These are phyloP conservation scores for Isaurus tuberculatus DNA, from an alignment of 92 coral and sea anemone species.

Conservation along the genomic window DNA sequence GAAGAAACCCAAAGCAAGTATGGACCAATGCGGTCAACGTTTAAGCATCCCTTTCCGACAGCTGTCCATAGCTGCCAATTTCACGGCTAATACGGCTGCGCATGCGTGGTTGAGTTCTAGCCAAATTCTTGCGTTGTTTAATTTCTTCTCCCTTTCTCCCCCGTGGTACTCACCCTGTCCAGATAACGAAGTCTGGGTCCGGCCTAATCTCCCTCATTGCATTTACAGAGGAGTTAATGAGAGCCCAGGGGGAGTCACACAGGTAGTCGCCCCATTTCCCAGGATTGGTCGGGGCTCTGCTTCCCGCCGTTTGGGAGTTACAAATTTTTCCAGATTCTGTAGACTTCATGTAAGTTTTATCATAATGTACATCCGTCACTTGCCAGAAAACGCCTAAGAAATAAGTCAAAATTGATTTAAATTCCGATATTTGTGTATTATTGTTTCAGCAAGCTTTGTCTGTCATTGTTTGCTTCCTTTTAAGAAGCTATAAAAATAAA, in stretches of 20 bases:
- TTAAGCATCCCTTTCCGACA: no score
- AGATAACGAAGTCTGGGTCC: conserved; percentile 68
- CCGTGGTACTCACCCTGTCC: conserved; percentile 65
- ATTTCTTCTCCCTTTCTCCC: background rate
- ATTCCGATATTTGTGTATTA: no score
- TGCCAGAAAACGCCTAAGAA: conserved; percentile 66
- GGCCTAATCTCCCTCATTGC: conserved; percentile 65
- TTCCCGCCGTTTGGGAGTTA: conserved; percentile 65
- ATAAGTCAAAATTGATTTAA: background rate
- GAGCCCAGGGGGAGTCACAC: conserved; percentile 70
- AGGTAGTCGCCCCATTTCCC: conserved; percentile 70
- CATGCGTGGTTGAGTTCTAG: no score
- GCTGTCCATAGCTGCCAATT: no score
- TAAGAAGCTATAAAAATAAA: no score
- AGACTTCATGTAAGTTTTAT: conserved; percentile 63
- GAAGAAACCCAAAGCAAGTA: no score
- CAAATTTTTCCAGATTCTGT: conserved; percentile 65
- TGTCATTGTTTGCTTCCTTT: no score
- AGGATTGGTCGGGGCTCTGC: conserved; percentile 37
- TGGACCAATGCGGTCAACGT: no score
- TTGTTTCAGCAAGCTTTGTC: no score
- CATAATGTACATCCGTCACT: conserved; percentile 70
- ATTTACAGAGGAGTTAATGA: conserved; percentile 68
- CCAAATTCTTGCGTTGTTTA: no score
- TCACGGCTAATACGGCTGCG: no score